Conservation (phyloP, 2,888 invertebrate species). For the Muschampia plurimacula region DNA sequence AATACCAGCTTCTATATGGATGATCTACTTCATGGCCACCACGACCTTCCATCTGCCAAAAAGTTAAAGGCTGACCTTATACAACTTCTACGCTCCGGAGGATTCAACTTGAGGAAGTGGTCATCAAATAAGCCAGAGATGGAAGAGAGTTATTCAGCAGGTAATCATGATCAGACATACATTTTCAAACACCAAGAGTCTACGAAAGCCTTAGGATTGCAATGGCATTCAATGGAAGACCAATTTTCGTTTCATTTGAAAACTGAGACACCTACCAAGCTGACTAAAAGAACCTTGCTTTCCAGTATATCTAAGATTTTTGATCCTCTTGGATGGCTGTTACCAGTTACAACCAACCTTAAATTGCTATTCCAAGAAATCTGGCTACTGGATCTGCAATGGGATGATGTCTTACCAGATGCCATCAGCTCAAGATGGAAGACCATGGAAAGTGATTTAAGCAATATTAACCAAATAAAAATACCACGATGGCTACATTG, state of each 20-base stretch:
- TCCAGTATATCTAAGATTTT: constrained; percentile 46
- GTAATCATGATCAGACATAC: background rate
- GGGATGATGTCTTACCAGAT: constrained; percentile 40
- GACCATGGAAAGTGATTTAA: constrained; percentile 25
- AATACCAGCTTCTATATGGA: background rate
- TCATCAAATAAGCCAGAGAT: background rate
- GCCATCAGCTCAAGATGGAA: constrained; percentile 28
- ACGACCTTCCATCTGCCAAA: background rate
- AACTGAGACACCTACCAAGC: too few species aligned
- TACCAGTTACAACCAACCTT: constrained; percentile 43
- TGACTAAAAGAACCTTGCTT: constrained; percentile 13
- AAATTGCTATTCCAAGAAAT: constrained; percentile 47
- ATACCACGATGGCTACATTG: background rate
- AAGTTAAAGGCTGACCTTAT: background rate
- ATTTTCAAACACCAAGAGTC: background rate
- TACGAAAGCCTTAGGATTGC: background rate
- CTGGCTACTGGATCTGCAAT: constrained; percentile 39
- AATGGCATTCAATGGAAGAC: background rate
- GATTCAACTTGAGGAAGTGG: background rate
- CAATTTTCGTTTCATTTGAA: background rate
- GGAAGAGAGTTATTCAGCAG: too few species aligned
- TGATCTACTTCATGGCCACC: background rate
- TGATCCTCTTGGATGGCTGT: constrained; percentile 48
- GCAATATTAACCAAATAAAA: background rate
- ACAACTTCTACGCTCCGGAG: background rate